Evolutionary conservation across 2,888 invertebrate species (phyloP).

Genomic region (Timema podura): DNA sequence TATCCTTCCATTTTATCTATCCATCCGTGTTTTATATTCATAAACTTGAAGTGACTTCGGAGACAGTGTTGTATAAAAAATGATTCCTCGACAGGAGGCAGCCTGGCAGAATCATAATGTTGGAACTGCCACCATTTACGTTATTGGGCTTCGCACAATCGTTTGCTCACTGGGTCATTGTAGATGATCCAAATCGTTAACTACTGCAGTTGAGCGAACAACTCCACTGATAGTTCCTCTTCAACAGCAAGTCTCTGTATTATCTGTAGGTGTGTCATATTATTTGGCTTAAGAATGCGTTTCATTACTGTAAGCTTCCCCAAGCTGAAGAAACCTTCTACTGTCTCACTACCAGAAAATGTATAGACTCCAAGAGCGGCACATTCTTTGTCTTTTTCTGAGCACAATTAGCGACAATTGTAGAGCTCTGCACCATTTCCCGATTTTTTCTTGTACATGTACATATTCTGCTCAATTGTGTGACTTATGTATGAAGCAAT

Average conservation of each 20-base stretch:
- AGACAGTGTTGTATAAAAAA: neutral
- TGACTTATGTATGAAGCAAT: no score
- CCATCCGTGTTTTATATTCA: no score
- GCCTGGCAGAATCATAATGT: slow-evolving; percentile 6
- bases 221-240: neutral
- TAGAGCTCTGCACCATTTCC: neutral
- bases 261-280: neutral
- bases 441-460: neutral
- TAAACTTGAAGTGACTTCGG: neutral
- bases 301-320: neutral
- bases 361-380: neutral
- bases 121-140: neutral
- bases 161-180: neutral
- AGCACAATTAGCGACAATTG: neutral
- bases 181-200: neutral
- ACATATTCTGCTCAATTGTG: neutral
- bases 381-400: neutral
- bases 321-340: neutral
- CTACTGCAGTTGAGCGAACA: neutral
- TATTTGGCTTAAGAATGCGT: neutral
- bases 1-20: no score
- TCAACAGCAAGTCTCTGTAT: neutral
- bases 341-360: neutral
- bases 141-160: neutral
- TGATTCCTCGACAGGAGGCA: neutral